Conservation (phyloP, 2,113 vertebrate genomes). For the Geococcyx californianus region DNA sequence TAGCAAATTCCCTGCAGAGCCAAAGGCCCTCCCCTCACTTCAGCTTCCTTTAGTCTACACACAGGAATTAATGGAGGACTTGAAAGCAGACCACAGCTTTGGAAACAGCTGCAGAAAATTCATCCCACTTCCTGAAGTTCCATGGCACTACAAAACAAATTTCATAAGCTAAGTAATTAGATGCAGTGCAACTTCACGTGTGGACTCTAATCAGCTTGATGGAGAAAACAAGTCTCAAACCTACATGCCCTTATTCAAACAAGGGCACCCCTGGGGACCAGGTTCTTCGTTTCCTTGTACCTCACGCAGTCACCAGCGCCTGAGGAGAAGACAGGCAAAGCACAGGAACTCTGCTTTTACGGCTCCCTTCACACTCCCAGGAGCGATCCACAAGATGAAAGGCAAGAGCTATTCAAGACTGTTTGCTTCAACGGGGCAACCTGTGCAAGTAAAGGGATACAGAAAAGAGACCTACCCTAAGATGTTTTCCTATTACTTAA, state of each 20-base stretch:
- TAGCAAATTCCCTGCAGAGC: slow-evolving; percentile 63
- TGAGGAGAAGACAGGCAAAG: neutral
- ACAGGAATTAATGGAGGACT: slow-evolving; percentile 69
- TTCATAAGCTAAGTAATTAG: slow-evolving; percentile 36
- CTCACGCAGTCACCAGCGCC: neutral
- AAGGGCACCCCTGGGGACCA: neutral
- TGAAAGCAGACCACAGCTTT: slow-evolving; percentile 72
- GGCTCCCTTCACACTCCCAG: neutral
- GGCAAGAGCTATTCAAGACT: neutral
- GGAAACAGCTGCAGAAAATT: slow-evolving; percentile 73
- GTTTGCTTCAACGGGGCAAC: neutral
- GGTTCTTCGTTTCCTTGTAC: neutral
- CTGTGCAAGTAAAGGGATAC: neutral
- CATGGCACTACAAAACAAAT: slow-evolving; percentile 17
- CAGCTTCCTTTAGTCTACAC: slow-evolving; percentile 67
- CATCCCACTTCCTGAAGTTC: slow-evolving; percentile 49
- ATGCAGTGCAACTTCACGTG: neutral
- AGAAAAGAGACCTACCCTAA: neutral
- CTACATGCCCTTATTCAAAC: neutral
- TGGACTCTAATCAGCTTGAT: neutral
- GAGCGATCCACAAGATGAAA: neutral
- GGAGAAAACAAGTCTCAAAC: neutral
- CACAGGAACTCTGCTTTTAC: neutral
- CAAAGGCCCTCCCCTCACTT: slow-evolving; percentile 71
- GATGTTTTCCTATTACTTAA: neutral